These are phyloP conservation scores for Bembecia ichneumoniformis DNA, from an alignment of 2,888 invertebrate genomes.

Conservation along the genomic window DNA sequence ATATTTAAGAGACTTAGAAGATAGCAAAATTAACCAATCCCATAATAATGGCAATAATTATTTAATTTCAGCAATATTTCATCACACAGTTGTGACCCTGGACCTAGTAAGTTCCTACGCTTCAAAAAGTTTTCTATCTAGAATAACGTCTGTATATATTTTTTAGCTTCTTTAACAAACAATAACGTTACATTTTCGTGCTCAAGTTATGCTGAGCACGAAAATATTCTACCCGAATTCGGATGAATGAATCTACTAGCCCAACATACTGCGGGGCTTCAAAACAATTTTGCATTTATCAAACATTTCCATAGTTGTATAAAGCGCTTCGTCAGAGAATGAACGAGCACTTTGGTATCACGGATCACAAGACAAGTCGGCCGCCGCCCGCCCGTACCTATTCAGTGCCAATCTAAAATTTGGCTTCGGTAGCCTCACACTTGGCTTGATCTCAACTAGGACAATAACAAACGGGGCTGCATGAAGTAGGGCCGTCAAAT, in stretches of 20 bases:
- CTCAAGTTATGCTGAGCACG: too few species aligned
- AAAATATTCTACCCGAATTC: neutral
- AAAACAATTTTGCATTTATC: conserved; percentile 5
- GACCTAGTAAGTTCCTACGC: too few species aligned
- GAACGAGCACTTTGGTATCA: conserved; percentile 3
- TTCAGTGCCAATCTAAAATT: conserved; percentile 27
- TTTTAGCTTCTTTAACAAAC: too few species aligned
- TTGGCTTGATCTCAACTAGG: conserved; percentile 54
- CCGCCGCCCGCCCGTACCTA: conserved; percentile 9
- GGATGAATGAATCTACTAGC: neutral
- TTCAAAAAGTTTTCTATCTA: too few species aligned
- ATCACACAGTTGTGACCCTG: too few species aligned
- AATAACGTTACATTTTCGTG: too few species aligned
- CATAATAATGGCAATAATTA: too few species aligned
- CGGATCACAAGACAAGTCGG: conserved; percentile 6
- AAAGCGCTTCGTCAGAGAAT: conserved; percentile 4
- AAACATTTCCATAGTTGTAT: neutral
- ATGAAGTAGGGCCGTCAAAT: conserved; percentile 44
- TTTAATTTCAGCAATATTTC: too few species aligned
- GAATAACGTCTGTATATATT: too few species aligned
- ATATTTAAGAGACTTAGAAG: too few species aligned
- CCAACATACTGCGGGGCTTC: neutral
- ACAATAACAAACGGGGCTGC: conserved; percentile 41
- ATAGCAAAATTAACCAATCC: too few species aligned
- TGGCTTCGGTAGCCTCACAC: conserved; percentile 24